phyloP scores from a whole-genome alignment of 1,140 invertebrate genomes.

The Drosophila tropicalis region DNA sequence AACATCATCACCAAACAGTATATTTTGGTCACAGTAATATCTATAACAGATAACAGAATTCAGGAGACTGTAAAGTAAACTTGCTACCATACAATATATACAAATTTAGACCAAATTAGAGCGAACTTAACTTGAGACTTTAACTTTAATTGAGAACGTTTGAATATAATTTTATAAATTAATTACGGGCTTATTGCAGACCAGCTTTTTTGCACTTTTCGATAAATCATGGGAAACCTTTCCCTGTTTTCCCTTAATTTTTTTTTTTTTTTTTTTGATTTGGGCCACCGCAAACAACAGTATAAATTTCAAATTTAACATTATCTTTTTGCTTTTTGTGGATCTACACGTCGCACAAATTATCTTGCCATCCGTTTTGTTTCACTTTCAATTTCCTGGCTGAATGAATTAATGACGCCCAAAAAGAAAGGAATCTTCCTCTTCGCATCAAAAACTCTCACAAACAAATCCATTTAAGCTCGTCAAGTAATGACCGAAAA shows the following conservation, averaged over 20 bases:
- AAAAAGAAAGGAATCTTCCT: slow-evolving; percentile 24
- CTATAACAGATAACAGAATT: too few species aligned
- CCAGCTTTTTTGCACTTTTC: too few species aligned
- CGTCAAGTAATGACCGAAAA: slow-evolving; percentile 69
- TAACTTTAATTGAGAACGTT: slow-evolving; percentile 40
- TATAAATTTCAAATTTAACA: background rate
- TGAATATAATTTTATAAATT: too few species aligned
- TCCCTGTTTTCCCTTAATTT: background rate
- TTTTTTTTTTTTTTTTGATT: too few species aligned
- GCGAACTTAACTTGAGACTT: slow-evolving; percentile 7
- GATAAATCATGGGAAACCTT: background rate
- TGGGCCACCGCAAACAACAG: background rate
- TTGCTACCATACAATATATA: too few species aligned
- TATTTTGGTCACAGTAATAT: too few species aligned
- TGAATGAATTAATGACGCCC: slow-evolving; percentile 51
- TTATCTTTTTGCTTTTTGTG: background rate
- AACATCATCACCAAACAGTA: too few species aligned
- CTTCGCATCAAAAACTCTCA: slow-evolving; percentile 39
- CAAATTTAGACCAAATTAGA: too few species aligned
- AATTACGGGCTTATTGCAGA: too few species aligned
- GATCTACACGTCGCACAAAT: background rate
- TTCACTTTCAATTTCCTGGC: slow-evolving; percentile 70
- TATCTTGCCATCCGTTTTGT: slow-evolving; percentile 9
- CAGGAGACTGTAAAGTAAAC: too few species aligned
- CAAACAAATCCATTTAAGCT: slow-evolving; percentile 54